Conservation (phyloP, 2,888 invertebrate genomes). For the Agrilus mali region DNA sequence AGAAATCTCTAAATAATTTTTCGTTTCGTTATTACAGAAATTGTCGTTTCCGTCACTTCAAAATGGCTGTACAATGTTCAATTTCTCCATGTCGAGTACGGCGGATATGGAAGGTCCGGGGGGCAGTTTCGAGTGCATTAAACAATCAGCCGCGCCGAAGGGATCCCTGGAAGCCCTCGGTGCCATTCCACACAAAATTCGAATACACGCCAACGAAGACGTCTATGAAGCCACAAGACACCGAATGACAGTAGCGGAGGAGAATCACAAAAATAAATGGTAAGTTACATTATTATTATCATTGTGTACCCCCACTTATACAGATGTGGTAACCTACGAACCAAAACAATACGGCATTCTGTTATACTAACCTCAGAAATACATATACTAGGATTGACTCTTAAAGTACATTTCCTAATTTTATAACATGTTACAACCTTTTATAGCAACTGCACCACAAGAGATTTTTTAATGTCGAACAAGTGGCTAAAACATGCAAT, state of each 20-base stretch:
- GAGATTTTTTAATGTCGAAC: too few relatives aligned
- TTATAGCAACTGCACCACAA: too few relatives aligned
- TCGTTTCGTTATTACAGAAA: conserved; percentile 13
- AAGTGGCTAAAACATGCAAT: too few relatives aligned
- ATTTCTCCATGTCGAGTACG: conserved; percentile 66
- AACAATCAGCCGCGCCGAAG: conserved; percentile 40
- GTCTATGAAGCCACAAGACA: conserved; percentile 86
- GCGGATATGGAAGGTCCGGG: conserved; percentile 71
- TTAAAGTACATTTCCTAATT: too few relatives aligned
- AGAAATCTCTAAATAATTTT: not conserved
- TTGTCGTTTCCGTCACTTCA: conserved; percentile 22
- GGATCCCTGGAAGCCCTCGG: conserved; percentile 69
- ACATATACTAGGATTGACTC: too few relatives aligned
- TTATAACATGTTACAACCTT: too few relatives aligned
- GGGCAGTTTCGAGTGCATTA: conserved; percentile 89
- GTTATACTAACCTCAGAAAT: too few relatives aligned
- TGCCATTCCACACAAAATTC: conserved; percentile 75
- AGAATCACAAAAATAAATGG: conserved; percentile 90
- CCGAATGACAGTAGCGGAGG: conserved; percentile 84
- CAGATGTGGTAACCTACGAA: too few relatives aligned
- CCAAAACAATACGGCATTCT: too few relatives aligned
- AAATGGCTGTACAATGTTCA: conserved; percentile 48
- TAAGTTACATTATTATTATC: conserved; percentile 27
- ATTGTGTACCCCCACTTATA: too few relatives aligned
- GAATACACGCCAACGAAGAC: conserved; percentile 90